phyloP scores from a whole-genome alignment of 1,140 invertebrate genomes.

The Anadara kagoshimensis region DNA sequence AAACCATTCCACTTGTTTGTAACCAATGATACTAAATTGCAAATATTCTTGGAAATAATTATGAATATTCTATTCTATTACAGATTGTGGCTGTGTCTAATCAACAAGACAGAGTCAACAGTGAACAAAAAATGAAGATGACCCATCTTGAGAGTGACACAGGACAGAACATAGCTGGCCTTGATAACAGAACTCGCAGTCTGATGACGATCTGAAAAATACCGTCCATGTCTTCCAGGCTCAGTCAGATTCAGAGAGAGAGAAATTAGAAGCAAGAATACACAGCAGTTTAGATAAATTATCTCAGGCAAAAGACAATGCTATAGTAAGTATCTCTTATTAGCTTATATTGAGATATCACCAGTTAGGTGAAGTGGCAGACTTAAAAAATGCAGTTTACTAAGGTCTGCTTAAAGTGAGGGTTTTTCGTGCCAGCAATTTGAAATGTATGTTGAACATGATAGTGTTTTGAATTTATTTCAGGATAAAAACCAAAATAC shows the following conservation, averaged over 20 bases:
- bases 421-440: not conserved
- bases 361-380: not conserved
- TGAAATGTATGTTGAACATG: too few relatives aligned
- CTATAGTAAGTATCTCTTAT: conserved; percentile 45
- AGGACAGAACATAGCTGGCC: conserved; percentile 60
- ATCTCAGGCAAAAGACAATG: conserved; percentile 44
- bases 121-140: conserved; percentile 64
- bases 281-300: conserved; percentile 53
- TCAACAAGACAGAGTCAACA: conserved; percentile 51
- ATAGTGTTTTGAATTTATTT: too few relatives aligned
- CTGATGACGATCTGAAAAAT: conserved; percentile 69
- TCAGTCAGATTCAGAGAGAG: conserved; percentile 59
- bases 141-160: conserved; percentile 66
- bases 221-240: conserved; percentile 46
- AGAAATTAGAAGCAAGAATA: conserved; percentile 64
- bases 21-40: too few relatives aligned
- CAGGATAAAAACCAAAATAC: too few relatives aligned
- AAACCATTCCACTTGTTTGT: too few relatives aligned
- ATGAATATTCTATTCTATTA: too few relatives aligned
- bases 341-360: not conserved
- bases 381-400: too few relatives aligned
- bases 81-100: conserved; percentile 41
- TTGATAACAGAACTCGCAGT: conserved; percentile 65
- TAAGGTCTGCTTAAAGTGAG: not conserved
- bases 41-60: too few relatives aligned